phyloP scores from a whole-genome alignment of 2,888 invertebrate genomes.

The Smittia aterrima region DNA sequence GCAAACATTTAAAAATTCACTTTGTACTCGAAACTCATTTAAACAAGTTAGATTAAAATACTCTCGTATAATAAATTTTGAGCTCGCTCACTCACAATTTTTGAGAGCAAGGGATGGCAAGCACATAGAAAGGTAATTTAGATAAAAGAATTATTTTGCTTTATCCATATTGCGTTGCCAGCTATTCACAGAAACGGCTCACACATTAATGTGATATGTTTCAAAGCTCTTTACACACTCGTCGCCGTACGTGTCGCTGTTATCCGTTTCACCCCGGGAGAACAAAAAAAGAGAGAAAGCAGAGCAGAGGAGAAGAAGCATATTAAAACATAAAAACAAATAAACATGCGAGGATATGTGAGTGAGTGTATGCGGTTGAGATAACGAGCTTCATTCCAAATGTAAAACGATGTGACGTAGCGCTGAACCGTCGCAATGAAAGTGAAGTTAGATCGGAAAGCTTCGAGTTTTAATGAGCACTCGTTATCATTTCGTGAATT shows the following conservation, averaged over 20 bases:
- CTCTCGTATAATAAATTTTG: too few species aligned
- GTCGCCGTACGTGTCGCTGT: slow-evolving; percentile 1
- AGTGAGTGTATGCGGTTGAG: background rate
- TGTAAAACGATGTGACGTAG: too few species aligned
- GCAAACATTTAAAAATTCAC: too few species aligned
- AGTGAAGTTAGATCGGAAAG: background rate
- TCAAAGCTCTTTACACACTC: slow-evolving; percentile 7
- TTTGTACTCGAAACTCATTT: too few species aligned
- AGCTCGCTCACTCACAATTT: too few species aligned
- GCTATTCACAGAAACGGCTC: too few species aligned
- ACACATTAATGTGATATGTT: background rate
- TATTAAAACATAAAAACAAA: slow-evolving; percentile 8
- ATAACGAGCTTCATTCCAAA: background rate
- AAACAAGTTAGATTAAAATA: too few species aligned
- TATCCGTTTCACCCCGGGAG: slow-evolving; percentile 5
- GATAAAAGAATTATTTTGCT: too few species aligned
- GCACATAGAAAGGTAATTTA: too few species aligned
- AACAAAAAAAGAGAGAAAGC: background rate
- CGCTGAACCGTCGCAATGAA: too few species aligned
- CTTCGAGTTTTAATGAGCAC: background rate
- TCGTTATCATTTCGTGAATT: background rate
- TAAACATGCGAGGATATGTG: background rate
- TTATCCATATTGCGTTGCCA: too few species aligned
- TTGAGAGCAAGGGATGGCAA: too few species aligned
- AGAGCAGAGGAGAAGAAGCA: background rate